phyloP scores from a whole-genome alignment of 2,797 vertebrate genomes.

The Sylvia borin region DNA sequence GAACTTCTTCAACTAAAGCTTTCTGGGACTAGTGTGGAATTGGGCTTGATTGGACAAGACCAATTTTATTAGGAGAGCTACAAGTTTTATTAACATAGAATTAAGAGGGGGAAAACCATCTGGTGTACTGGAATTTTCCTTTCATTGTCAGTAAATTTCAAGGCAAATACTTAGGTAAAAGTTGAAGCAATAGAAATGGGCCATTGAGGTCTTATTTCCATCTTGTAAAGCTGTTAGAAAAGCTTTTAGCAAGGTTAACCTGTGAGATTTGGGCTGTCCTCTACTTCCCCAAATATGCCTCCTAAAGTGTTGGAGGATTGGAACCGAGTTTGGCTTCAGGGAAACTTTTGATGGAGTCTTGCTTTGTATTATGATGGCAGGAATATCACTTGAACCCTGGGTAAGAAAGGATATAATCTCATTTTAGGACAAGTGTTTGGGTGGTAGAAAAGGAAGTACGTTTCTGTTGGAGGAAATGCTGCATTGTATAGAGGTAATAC shows the following conservation, averaged over 20 bases:
- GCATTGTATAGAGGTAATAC: neutral
- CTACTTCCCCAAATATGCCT: neutral
- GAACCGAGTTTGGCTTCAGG: neutral
- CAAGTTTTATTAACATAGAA: neutral
- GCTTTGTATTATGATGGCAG: neutral
- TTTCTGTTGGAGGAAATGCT: neutral
- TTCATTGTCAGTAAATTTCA: neutral
- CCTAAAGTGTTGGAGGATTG: neutral
- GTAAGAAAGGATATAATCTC: neutral
- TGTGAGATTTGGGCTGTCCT: neutral
- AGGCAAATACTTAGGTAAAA: neutral
- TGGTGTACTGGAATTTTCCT: neutral
- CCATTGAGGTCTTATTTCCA: neutral
- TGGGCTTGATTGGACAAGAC: neutral
- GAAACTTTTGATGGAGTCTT: neutral
- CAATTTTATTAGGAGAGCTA: neutral
- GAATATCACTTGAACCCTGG: neutral
- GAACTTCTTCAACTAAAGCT: neutral
- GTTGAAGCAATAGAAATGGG: neutral
- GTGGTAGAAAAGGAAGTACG: neutral
- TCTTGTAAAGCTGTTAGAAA: neutral
- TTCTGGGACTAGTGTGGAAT: neutral
- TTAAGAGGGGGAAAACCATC: fast-evolving
- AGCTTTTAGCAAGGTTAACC: neutral
- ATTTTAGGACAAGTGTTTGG: neutral